Base-by-base conservation (phyloP, 2,888 invertebrate genomes). In the Plutella xylostella region DNA sequence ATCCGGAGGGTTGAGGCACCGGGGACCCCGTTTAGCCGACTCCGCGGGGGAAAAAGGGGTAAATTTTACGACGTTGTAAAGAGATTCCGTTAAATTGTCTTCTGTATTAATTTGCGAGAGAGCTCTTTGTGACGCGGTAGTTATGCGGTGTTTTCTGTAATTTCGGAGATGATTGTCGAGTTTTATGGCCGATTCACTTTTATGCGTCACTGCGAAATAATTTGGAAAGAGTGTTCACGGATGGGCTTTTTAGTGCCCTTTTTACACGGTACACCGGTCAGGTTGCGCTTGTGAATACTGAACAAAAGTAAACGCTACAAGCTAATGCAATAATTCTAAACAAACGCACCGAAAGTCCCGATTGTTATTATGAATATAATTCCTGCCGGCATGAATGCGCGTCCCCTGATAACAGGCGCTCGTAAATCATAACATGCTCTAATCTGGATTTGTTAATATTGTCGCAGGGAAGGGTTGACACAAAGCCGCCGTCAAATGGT, bases 401-500 rank as follows among this genome's bases (percentile, higher is more conserved):
- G 51, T 47, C 48, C 61, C 63, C 65, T 59, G 70, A 72, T 73
- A 68, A 65, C 64, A 53, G 64, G 60, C 62, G 55, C 57, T 51
- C 62, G 71, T 78, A 79, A 78, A 77, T 80, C 79, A 82, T 76
- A 72, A 63, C 63, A 59, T 9, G 37, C 39, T 48, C 63, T 68
- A 68, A 72, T 74, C 67, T 70, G 72, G 72, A 71, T 75, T 73
- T 70, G 77, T 77, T 76, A 75, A 75, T 74, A 67, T 66, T 51
- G 63, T 57, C 58, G 48, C 47, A 51, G 48, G 49, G 60, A 63
- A 65, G 69, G 71, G 68, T 68, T 63, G 61, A 56, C 51, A 51
- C 43, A 46, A 46, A 38, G 34, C 25, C 42, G 33, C 20, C 37
- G 43, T 43, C 43, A 35, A 35, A 45, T 40, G 45, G 48, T 43